Conservation (phyloP, 2,888 invertebrate species). For the Andricus curvator region DNA sequence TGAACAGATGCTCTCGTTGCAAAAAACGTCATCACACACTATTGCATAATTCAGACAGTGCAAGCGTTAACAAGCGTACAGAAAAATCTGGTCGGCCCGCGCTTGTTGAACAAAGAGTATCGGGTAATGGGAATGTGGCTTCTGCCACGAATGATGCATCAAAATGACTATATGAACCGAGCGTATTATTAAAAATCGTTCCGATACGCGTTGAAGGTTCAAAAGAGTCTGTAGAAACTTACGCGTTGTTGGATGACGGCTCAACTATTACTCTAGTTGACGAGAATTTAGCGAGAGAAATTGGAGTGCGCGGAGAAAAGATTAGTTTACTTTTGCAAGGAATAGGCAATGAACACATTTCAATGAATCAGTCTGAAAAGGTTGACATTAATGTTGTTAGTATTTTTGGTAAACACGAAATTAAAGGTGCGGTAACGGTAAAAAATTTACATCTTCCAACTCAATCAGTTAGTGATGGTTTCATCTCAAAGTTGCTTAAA, state of each 20-base stretch:
- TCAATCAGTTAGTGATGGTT: slow-evolving; percentile 37
- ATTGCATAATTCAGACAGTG: no score
- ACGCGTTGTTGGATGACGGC: not conserved
- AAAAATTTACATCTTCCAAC: slow-evolving; percentile 22
- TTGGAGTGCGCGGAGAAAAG: not conserved
- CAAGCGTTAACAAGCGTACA: no score
- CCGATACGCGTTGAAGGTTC: no score
- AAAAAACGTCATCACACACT: no score
- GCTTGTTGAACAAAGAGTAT: no score
- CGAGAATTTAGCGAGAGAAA: not conserved
- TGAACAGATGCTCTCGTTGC: no score
- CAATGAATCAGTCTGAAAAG: not conserved
- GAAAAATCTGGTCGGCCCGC: no score
- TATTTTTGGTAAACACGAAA: not conserved
- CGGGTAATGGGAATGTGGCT: no score
- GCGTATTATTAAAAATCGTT: no score
- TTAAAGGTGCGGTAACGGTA: slow-evolving; percentile 7
- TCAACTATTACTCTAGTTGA: not conserved
- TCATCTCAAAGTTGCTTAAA: not conserved
- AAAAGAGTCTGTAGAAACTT: not conserved
- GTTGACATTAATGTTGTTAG: not conserved
- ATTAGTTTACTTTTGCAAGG: not conserved
- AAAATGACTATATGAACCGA: no score
- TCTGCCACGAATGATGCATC: no score
- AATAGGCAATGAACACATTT: not conserved